These are phyloP conservation scores for Nettapus auritus DNA, from an alignment of 2,113 vertebrate species.

Conservation along the genomic window DNA sequence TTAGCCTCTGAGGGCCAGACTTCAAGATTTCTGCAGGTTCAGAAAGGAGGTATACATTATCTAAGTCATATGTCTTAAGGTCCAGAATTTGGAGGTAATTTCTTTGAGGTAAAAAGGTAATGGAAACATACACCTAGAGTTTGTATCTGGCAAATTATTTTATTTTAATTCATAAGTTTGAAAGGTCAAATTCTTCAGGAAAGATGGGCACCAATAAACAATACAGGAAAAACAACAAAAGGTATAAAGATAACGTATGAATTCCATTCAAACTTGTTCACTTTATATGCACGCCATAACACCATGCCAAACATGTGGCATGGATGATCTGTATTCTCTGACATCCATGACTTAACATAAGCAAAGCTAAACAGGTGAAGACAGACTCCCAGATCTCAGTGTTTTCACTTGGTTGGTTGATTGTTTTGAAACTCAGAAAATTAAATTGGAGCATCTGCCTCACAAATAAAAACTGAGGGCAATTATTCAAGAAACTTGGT, in stretches of 20 bases:
- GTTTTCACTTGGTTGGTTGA: no score
- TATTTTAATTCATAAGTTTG: neutral
- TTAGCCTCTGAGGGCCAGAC: neutral
- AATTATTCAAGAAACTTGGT: neutral
- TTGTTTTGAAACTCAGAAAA: neutral
- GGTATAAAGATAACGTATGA: neutral
- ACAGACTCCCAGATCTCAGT: neutral
- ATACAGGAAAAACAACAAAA: neutral
- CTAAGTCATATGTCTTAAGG: neutral
- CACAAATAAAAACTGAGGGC: neutral
- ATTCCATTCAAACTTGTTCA: neutral
- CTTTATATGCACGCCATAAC: fast-evolving
- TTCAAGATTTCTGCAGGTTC: neutral
- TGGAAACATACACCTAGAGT: no score
- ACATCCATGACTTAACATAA: neutral
- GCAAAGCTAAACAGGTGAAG: neutral
- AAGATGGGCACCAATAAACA: neutral
- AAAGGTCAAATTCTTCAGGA: neutral
- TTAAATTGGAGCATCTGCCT: fast-evolving
- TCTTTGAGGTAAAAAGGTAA: fast-evolving
- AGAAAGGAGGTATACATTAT: fast-evolving
- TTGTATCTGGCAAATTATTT: neutral
- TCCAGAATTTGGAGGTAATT: neutral
- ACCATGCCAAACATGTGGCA: neutral
- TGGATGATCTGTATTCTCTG: neutral